Conservation (phyloP, 2,113 vertebrate genomes). For the Crotalus horridus region DNA sequence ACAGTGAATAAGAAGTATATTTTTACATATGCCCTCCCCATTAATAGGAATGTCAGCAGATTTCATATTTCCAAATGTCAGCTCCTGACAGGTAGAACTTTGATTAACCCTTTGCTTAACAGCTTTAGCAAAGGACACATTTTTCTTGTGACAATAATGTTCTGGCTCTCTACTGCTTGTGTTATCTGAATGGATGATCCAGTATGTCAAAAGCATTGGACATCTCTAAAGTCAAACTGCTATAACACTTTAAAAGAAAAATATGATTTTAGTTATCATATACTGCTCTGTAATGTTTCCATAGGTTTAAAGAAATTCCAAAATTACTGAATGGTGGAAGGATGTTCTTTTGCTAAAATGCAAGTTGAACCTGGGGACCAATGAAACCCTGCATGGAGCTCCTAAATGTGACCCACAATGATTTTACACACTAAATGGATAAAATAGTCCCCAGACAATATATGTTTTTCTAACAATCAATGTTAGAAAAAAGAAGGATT, state of each 20-base stretch:
- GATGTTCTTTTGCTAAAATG: not conserved
- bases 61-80: conserved; percentile 1
- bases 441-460: not conserved
- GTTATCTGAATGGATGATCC: not conserved
- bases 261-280: not conserved
- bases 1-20: not conserved
- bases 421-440: not conserved
- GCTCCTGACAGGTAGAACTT: not conserved
- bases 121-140: not conserved
- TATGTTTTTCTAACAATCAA: not conserved
- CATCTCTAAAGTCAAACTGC: not conserved
- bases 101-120: not conserved
- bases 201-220: not conserved
- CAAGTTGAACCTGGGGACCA: not conserved
- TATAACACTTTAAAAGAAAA: not conserved
- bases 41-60: not conserved
- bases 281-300: not conserved
- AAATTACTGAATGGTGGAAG: not conserved
- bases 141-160: not conserved
- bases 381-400: not conserved
- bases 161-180: not conserved
- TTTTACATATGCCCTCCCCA: not conserved
- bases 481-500: not conserved
- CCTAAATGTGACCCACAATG: not conserved
- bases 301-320: not conserved